Percentiles rank a stretch among this genome's conserved stretches.
Evolutionary conservation across 2,797 vertebrate genomes (phyloP).

Genomic region (Neostethus bicornis): DNA sequence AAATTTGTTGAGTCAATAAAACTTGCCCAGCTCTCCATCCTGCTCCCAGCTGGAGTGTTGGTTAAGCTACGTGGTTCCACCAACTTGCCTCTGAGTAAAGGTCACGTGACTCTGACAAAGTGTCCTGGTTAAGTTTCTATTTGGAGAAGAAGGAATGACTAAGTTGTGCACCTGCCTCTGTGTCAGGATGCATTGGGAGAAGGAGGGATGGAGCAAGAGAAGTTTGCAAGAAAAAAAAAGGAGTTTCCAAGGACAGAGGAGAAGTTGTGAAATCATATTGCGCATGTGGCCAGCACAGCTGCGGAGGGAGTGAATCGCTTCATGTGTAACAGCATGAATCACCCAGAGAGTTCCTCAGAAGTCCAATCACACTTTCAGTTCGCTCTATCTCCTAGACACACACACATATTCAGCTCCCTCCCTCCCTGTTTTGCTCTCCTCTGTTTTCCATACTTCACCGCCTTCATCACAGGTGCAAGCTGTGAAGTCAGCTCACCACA

Average conservation of each 20-base stretch:
- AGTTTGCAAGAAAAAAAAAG: constrained; percentile 53
- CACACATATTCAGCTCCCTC: constrained; percentile 3
- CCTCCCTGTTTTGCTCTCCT: constrained; percentile 31
- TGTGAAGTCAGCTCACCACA: constrained; percentile 62
- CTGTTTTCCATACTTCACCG: constrained; percentile 57
- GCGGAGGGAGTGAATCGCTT: constrained; percentile 68
- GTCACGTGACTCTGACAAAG: constrained; percentile 43
- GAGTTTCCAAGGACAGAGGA: constrained; percentile 77
- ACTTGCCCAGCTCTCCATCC: constrained; percentile 17
- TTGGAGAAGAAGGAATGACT: constrained; percentile 61
- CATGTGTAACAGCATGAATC: constrained; percentile 78
- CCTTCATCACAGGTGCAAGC: constrained; percentile 64
- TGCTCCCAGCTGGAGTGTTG: constrained; percentile 42
- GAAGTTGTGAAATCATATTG: constrained; percentile 81
- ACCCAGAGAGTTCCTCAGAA: constrained; percentile 71
- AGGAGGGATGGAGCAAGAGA: constrained; percentile 48
- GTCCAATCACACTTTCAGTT: constrained; percentile 68
- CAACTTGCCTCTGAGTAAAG: constrained; percentile 40
- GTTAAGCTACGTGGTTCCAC: constrained; percentile 48
- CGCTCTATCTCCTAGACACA: constrained; percentile 11
- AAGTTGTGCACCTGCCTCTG: constrained; percentile 71
- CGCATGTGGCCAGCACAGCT: constrained; percentile 78
- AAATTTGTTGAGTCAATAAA: constrained; percentile 59
- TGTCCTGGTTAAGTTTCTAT: constrained; percentile 30
- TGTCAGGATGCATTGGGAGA: no score